Evolutionary conservation across 2,113 vertebrate genomes (phyloP).

Genomic region (Anhinga rufa): DNA sequence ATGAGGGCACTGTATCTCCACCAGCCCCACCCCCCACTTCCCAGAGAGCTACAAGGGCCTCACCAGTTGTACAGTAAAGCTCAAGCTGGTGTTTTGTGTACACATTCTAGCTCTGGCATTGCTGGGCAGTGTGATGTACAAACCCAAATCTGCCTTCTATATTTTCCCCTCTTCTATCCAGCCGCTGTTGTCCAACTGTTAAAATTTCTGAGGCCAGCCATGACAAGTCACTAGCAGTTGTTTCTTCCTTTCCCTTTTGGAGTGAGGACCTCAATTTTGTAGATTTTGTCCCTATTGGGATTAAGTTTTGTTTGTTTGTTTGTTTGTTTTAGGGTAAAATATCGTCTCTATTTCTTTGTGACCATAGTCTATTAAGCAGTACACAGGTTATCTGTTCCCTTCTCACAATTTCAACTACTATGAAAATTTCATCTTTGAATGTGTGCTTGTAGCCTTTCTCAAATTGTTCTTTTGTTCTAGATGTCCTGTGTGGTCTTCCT

Average conservation of each 20-base stretch:
- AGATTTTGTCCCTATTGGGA: not conserved
- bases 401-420: not conserved
- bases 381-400: not conserved
- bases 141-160: not conserved
- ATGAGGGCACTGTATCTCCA: not conserved
- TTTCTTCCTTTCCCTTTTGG: not conserved
- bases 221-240: not conserved
- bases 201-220: not conserved
- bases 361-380: not conserved
- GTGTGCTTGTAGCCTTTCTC: not conserved
- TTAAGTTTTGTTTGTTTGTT: not conserved
- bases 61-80: not conserved
- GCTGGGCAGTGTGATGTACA: not conserved
- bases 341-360: not conserved
- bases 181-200: not conserved
- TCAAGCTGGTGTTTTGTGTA: not conserved
- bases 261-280: not conserved
- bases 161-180: not conserved
- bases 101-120: not conserved
- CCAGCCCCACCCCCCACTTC: not conserved
- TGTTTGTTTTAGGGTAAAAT: not conserved
- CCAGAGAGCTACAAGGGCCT: not conserved
- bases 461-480: not conserved
- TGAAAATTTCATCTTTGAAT: not conserved
- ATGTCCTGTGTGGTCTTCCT: not conserved